These are phyloP conservation scores for Drosophila meridiana DNA, from an alignment of 2,888 invertebrate species.

Conservation along the genomic window DNA sequence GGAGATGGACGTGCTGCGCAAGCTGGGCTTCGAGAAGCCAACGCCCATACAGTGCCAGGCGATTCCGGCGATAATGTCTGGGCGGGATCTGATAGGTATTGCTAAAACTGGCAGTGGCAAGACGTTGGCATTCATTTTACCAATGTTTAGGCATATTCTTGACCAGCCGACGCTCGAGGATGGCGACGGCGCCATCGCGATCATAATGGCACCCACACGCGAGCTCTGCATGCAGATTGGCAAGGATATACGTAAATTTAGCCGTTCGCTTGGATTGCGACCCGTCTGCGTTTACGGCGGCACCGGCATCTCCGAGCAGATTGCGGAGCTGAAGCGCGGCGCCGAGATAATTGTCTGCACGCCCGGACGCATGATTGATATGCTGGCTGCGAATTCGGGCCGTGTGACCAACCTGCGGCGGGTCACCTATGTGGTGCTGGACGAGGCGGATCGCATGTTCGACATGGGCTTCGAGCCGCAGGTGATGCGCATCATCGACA, in stretches of 20 bases:
- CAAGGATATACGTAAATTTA: constrained; percentile 97
- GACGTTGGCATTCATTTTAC: constrained; percentile 98
- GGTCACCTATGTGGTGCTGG: constrained; percentile 98
- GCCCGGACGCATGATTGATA: constrained; percentile 99
- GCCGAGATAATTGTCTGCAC: constrained; percentile 99
- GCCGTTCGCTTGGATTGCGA: constrained; percentile 93
- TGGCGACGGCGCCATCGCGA: constrained; percentile 97
- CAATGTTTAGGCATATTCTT: constrained; percentile 98
- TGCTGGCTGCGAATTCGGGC: constrained; percentile 99
- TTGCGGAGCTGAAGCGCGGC: constrained; percentile 97
- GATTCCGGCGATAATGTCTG: constrained; percentile 98
- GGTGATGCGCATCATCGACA: constrained; percentile 97
- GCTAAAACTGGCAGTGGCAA: constrained; percentile 99
- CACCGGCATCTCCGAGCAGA: constrained; percentile 96
- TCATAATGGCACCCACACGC: constrained; percentile 99
- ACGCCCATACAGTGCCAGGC: constrained; percentile 99
- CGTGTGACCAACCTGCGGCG: constrained; percentile 98
- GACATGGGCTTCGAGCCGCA: constrained; percentile 98
- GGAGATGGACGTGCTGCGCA: constrained; percentile 96
- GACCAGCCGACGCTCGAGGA: constrained; percentile 98
- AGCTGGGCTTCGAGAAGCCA: constrained; percentile 96
- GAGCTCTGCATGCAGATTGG: constrained; percentile 99
- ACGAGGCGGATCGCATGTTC: constrained; percentile 99
- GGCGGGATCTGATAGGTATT: constrained; percentile 98
- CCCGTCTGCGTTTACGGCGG: constrained; percentile 99